These are phyloP conservation scores for Sesia apiformis DNA, from an alignment of 2,888 invertebrate genomes.

Conservation along the genomic window DNA sequence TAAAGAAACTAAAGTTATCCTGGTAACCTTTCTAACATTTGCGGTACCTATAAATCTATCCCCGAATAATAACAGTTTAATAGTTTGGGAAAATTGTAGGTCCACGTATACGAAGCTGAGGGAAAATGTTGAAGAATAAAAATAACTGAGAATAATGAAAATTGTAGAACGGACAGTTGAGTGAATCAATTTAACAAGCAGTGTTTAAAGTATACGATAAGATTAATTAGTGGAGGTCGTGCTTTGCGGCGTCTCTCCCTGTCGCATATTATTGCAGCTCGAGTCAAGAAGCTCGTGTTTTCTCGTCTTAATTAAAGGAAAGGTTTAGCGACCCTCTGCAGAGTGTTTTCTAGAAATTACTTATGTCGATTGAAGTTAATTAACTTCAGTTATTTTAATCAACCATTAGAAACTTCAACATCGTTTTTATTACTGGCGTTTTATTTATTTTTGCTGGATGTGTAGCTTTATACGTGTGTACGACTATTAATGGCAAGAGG, in stretches of 20 bases:
- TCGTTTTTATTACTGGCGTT: background rate
- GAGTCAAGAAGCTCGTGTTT: constrained; percentile 28
- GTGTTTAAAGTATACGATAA: constrained; percentile 13
- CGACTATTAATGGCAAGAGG: constrained; percentile 50
- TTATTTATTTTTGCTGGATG: background rate
- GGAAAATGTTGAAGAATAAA: too few species aligned
- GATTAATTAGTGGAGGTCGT: constrained; percentile 17
- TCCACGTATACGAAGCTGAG: too few species aligned
- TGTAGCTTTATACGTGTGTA: constrained; percentile 18
- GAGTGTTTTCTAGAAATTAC: constrained; percentile 28
- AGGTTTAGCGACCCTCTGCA: constrained; percentile 23
- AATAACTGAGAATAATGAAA: too few species aligned
- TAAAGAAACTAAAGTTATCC: too few species aligned
- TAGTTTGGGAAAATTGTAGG: too few species aligned
- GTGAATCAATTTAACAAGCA: constrained; percentile 4
- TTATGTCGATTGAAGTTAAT: constrained; percentile 32
- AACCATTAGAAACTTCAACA: background rate
- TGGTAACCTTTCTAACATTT: too few species aligned
- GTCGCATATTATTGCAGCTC: constrained; percentile 20
- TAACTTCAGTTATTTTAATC: constrained; percentile 22
- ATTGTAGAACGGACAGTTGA: too few species aligned
- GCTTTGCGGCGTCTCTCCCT: constrained; percentile 9
- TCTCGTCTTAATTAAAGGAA: constrained; percentile 38
- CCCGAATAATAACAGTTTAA: too few species aligned
- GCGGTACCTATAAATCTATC: too few species aligned